These are phyloP conservation scores for Colistium nudipinnis DNA, from an alignment of 2,113 vertebrate species.

Conservation along the genomic window DNA sequence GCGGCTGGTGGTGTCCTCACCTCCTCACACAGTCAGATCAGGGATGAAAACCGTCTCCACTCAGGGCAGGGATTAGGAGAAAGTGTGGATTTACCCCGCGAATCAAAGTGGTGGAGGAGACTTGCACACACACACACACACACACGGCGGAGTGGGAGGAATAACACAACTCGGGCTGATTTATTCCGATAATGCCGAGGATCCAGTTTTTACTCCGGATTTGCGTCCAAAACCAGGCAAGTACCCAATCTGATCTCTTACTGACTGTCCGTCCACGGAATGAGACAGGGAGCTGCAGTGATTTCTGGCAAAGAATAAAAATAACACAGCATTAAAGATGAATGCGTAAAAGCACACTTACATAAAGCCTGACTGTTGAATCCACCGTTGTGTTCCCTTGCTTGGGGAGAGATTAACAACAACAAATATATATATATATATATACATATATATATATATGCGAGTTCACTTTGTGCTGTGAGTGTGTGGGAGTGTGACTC, in stretches of 20 bases:
- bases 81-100: slow-evolving; percentile 53
- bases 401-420: slow-evolving; percentile 7
- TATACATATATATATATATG: too few species aligned
- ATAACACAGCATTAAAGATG: slow-evolving; percentile 14
- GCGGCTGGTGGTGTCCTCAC: neutral
- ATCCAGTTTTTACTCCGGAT: slow-evolving; percentile 58
- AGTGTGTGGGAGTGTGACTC: neutral
- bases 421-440: too few species aligned
- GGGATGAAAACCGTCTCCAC: neutral
- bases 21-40: neutral
- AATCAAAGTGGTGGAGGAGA: slow-evolving; percentile 43
- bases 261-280: slow-evolving; percentile 32
- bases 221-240: slow-evolving; percentile 69
- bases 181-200: slow-evolving; percentile 65
- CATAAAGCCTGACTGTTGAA: slow-evolving; percentile 15
- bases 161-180: slow-evolving; percentile 46
- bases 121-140: too few species aligned
- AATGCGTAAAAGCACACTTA: slow-evolving; percentile 25
- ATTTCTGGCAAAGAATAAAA: neutral
- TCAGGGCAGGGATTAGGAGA: slow-evolving; percentile 26
- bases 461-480: slow-evolving; percentile 25
- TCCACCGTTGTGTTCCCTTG: slow-evolving; percentile 15
- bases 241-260: slow-evolving; percentile 35
- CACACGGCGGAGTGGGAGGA: slow-evolving; percentile 48
- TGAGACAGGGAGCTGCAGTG: slow-evolving; percentile 26